phyloP scores from a whole-genome alignment of 2,113 vertebrate genomes.

The Danionella cerebrum region DNA sequence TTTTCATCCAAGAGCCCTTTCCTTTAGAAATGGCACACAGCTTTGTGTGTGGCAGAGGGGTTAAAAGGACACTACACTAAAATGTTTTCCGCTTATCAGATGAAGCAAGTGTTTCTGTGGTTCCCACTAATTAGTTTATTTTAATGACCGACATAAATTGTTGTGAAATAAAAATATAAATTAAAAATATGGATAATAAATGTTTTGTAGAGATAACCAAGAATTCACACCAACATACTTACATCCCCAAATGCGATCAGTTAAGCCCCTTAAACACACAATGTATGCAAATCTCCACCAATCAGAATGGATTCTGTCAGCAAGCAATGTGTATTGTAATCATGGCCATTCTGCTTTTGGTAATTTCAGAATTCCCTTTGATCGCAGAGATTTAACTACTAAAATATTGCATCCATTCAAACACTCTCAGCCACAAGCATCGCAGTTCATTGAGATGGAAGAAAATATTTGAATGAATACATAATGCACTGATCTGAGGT shows the following conservation, averaged over 20 bases:
- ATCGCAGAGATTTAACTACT: neutral
- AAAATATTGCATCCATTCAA: too few relatives aligned
- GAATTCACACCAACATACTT: too few relatives aligned
- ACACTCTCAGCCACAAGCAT: too few relatives aligned
- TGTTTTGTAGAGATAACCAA: too few relatives aligned
- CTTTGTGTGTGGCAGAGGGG: neutral
- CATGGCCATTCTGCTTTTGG: neutral
- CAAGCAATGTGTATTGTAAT: neutral
- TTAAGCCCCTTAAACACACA: neutral
- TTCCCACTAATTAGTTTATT: too few relatives aligned
- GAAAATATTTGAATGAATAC: neutral
- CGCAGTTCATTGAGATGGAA: neutral
- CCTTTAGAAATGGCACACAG: too few relatives aligned
- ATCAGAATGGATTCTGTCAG: neutral
- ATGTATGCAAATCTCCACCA: neutral
- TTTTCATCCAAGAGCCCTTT: neutral
- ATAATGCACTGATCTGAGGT: neutral
- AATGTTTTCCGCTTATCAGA: neutral
- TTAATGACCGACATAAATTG: too few relatives aligned
- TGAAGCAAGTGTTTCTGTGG: too few relatives aligned
- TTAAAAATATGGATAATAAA: too few relatives aligned
- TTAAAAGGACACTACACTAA: neutral
- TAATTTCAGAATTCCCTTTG: neutral
- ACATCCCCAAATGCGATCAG: too few relatives aligned
- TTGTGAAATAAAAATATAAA: too few relatives aligned